phyloP scores from a whole-genome alignment of 2,888 invertebrate species.

The Agrotis ipsilon region DNA sequence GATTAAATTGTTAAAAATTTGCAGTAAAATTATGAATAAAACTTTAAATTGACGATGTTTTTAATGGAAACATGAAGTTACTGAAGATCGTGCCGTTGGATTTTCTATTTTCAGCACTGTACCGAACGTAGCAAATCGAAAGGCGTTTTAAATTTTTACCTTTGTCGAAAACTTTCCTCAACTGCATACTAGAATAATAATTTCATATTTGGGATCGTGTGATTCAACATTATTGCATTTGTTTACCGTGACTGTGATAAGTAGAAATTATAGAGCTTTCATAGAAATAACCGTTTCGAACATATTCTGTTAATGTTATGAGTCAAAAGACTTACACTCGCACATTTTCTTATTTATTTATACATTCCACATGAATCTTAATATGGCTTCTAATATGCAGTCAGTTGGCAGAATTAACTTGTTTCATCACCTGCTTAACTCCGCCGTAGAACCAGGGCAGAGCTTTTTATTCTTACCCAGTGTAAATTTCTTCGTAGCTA shows the following conservation, averaged over 20 bases:
- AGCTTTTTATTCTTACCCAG: no score
- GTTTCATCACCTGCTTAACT: background rate
- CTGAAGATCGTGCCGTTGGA: background rate
- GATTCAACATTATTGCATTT: constrained; percentile 81
- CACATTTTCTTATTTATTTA: constrained; percentile 38
- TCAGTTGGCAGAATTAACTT: background rate
- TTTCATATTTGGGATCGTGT: constrained; percentile 56
- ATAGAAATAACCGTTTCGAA: constrained; percentile 67
- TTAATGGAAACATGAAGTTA: background rate
- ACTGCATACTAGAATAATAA: constrained; percentile 8
- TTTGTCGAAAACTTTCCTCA: constrained; percentile 2
- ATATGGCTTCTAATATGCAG: constrained; percentile 1
- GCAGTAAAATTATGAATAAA: no score
- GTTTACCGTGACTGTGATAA: constrained; percentile 89
- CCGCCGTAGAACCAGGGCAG: no score
- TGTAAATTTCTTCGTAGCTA: no score
- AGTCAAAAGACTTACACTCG: constrained; percentile 28
- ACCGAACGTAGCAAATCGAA: background rate
- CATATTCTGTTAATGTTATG: constrained; percentile 33
- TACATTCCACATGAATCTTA: constrained; percentile 50
- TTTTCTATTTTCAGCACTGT: background rate
- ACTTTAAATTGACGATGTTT: no score
- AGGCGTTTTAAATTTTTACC: background rate
- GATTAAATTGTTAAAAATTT: background rate
- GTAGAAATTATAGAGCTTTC: constrained; percentile 81